Evolutionary conservation across 64 coral and sea anemone genomes (phyloP).

Genomic region (Cladopsammia gracilis): DNA sequence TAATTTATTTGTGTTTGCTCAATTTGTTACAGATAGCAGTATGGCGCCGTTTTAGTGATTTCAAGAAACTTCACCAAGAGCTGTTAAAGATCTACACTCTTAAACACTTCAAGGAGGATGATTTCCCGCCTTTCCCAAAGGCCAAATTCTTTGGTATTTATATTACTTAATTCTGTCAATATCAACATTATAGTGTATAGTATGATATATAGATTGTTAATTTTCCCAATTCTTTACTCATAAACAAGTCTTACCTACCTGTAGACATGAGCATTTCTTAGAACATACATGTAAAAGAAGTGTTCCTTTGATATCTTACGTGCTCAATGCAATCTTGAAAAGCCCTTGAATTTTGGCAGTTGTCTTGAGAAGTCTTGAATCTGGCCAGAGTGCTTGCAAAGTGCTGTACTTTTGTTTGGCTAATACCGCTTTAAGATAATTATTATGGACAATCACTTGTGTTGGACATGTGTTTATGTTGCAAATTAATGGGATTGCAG

Average conservation of each 20-base stretch:
- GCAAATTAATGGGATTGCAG: slow-evolving; percentile 20
- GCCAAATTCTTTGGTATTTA: slow-evolving; percentile 92
- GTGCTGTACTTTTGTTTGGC: too few species aligned
- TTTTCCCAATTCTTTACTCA: neutral
- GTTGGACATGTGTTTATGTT: too few species aligned
- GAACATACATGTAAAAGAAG: too few species aligned
- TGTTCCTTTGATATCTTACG: too few species aligned
- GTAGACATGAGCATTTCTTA: too few species aligned
- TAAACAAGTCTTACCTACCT: too few species aligned
- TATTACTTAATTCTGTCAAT: neutral
- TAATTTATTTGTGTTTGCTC: neutral
- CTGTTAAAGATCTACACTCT: slow-evolving; percentile 73
- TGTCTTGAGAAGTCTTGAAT: too few species aligned
- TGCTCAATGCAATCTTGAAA: too few species aligned
- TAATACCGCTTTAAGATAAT: neutral
- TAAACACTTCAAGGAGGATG: slow-evolving; percentile 52
- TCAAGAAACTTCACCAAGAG: slow-evolving; percentile 89
- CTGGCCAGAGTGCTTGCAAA: too few species aligned
- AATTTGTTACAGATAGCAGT: slow-evolving; percentile 77
- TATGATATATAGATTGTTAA: neutral
- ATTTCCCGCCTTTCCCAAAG: slow-evolving; percentile 89
- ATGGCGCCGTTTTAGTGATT: slow-evolving; percentile 93
- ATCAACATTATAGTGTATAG: neutral
- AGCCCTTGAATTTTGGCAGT: too few species aligned
- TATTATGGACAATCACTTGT: neutral